Conservation (phyloP, 2,797 vertebrate species). For the Danio aesculapii region DNA sequence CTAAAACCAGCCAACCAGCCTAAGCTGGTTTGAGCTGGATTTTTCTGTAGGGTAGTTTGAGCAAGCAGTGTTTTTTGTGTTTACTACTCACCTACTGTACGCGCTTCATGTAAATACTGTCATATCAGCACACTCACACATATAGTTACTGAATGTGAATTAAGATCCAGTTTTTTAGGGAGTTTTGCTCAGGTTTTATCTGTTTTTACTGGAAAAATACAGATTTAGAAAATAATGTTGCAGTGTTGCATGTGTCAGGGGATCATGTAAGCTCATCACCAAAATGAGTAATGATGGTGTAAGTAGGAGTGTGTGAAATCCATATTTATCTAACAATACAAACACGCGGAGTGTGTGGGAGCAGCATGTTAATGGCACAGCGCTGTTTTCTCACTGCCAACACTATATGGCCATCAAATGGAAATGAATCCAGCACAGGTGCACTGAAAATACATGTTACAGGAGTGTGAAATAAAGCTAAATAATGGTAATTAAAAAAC, state of each 20-base stretch:
- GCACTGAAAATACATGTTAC: neutral
- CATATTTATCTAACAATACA: conserved; percentile 48
- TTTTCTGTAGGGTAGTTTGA: too few relatives aligned
- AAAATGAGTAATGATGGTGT: conserved; percentile 24
- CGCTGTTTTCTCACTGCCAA: neutral
- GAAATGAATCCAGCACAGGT: neutral
- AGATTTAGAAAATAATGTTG: neutral
- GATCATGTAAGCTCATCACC: neutral
- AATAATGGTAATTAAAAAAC: neutral
- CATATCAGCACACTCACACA: neutral
- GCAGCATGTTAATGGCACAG: neutral
- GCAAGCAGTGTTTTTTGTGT: too few relatives aligned
- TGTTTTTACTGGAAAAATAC: neutral
- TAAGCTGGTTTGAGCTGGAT: too few relatives aligned
- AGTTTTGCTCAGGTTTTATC: neutral
- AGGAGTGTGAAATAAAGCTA: neutral
- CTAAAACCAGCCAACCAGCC: too few relatives aligned
- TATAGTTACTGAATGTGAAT: neutral
- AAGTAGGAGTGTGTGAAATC: conserved; percentile 46
- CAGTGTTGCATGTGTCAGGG: neutral
- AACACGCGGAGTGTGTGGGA: conserved; percentile 27
- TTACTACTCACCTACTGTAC: too few relatives aligned
- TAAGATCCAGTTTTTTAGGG: neutral
- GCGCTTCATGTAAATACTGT: too few relatives aligned
- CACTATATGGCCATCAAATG: neutral